Conservation (phyloP, 2,113 vertebrate genomes). For the Cyprinus carpio region DNA sequence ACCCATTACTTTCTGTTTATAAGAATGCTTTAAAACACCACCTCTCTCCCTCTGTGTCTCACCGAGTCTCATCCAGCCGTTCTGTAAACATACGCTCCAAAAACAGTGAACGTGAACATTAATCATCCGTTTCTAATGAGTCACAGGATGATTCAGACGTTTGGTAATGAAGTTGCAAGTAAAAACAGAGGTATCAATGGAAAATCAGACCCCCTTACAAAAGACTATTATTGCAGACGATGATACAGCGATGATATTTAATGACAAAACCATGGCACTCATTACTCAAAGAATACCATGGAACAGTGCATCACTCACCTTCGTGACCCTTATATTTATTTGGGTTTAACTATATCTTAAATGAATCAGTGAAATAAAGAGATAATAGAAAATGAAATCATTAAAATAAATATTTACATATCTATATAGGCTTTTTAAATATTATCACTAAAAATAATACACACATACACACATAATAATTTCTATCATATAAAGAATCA, state of each 20-base stretch:
- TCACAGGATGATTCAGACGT: slow-evolving; percentile 8
- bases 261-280: neutral
- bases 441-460: too few species aligned
- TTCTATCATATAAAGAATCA: too few species aligned
- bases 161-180: slow-evolving; percentile 14
- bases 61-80: neutral
- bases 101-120: neutral
- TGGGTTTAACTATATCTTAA: too few species aligned
- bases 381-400: too few species aligned
- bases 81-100: neutral
- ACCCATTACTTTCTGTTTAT: neutral
- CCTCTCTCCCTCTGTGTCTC: neutral
- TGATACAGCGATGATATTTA: neutral
- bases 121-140: slow-evolving; percentile 16
- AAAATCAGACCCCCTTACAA: neutral
- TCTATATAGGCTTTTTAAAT: too few species aligned
- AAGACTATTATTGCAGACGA: neutral
- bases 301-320: too few species aligned
- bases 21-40: neutral
- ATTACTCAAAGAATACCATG: neutral
- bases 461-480: too few species aligned
- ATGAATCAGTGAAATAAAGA: too few species aligned
- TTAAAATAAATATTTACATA: too few species aligned
- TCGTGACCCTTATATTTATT: too few species aligned
- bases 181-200: slow-evolving; percentile 5